Base-by-base conservation (phyloP, 2,797 vertebrate genomes). In the Urocyon cinereoargenteus region DNA sequence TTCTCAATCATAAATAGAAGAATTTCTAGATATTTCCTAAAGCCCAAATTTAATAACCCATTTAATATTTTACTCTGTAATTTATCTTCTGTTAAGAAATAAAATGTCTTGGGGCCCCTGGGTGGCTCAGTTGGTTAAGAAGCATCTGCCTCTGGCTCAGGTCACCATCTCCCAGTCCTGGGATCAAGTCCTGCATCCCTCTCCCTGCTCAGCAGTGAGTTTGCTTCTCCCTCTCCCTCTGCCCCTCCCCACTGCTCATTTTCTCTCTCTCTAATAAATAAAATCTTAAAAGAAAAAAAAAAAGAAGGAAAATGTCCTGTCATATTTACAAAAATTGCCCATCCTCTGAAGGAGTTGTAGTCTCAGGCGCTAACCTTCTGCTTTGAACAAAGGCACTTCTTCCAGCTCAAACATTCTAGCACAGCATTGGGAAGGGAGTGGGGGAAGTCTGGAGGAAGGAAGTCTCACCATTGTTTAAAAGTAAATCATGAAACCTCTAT, bases 1-100 rank as follows among this genome's bases (percentile, higher is more conserved):
- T 95, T 81, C 73, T 75, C n/a, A 66, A 49, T 88, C 66, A 94
- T 68, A 86, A 81, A 81, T 10, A 22, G 26, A 91, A 88, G 36
- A 73, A 91, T 84, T 85, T 85, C 24, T 57, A 55, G 34, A 9
- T 70, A 64, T 24, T n/a, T 86, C 13, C 73, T 86, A 55, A 75
- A 90, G 66, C 11, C 40, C 90, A 93, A 84, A 59, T 66, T 26
- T 57, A 91, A n/a, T 22, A 85, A 12, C 64, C 18, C 28, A 66
- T 57, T 70, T 83, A 49, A 22, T 68, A 84, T 81, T 88, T 36
- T 83, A 91, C n/a, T 61, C 28, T 64, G 26, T 72, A 53, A 82
- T 57, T 26, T 72, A n/a, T 11, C 70, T 26, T 72, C 55, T 84
- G 59, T 53, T 64, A 36, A 84, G 31, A 95, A 96, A 61, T 62